Evolutionary conservation across 2,888 invertebrate genomes (phyloP).

Genomic region (Tachina fera): DNA sequence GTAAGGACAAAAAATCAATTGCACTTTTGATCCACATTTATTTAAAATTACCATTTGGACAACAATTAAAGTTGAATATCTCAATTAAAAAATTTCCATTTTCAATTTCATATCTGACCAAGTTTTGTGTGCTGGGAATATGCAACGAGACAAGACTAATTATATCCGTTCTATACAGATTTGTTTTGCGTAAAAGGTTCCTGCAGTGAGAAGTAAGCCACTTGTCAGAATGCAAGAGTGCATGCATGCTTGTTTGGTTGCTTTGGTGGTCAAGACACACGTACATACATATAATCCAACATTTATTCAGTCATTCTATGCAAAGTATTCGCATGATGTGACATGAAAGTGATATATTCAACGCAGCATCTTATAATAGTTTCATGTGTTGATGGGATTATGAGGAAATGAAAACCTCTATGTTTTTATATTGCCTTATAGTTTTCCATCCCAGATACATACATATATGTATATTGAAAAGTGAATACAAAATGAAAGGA

Average conservation of each 20-base stretch:
- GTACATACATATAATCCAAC: not conserved
- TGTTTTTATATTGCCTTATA: not conserved
- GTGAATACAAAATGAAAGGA: not conserved
- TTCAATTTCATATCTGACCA: too few species aligned
- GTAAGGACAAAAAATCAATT: too few species aligned
- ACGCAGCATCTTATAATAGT: constrained; percentile 36
- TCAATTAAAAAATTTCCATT: too few species aligned
- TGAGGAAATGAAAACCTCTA: not conserved
- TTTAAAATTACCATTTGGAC: too few species aligned
- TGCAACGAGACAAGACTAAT: constrained; percentile 59
- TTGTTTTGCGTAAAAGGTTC: not conserved
- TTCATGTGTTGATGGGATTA: constrained; percentile 31
- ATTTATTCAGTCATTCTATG: constrained; percentile 4
- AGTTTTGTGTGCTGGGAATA: not conserved
- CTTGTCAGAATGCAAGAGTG: not conserved
- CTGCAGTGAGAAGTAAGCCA: constrained; percentile 9
- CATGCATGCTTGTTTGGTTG: constrained; percentile 10
- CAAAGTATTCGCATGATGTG: constrained; percentile 7
- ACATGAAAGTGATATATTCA: constrained; percentile 47
- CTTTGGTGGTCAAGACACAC: not conserved
- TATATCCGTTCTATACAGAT: constrained; percentile 22
- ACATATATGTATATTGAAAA: constrained; percentile 16
- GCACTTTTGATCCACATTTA: too few species aligned
- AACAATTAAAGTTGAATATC: too few species aligned
- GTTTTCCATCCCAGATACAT: not conserved